A percentile compares a stretch with the other conserved stretches of the same genome.
phyloP scores from a whole-genome alignment of 2,797 vertebrate genomes.

The Acanthis flammea region DNA sequence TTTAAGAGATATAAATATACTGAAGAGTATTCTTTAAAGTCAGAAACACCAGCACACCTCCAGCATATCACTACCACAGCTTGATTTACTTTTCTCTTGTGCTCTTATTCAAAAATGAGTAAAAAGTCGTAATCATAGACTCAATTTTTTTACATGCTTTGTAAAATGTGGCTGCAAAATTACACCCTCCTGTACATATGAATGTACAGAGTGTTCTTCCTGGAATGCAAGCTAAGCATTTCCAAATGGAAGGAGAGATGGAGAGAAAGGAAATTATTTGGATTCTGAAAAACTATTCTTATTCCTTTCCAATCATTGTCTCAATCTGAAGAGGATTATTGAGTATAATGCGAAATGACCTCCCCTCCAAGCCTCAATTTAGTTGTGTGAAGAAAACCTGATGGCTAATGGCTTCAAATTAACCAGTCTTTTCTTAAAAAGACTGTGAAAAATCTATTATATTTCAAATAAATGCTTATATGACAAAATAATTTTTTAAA shows the following conservation, averaged over 20 bases:
- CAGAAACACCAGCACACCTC: neutral
- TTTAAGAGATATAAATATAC: neutral
- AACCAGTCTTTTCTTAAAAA: neutral
- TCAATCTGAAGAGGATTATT: neutral
- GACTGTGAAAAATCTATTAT: neutral
- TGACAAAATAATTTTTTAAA: neutral
- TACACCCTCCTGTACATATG: neutral
- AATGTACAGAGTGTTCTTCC: neutral
- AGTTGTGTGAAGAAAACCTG: neutral
- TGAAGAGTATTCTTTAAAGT: neutral
- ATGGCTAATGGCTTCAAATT: neutral
- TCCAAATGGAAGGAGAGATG: neutral
- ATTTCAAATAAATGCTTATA: neutral
- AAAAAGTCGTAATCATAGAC: fast-evolving
- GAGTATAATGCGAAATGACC: fast-evolving
- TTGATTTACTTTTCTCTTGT: neutral
- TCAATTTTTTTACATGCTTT: neutral
- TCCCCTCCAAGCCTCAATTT: neutral
- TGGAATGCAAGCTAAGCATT: neutral
- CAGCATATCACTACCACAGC: neutral
- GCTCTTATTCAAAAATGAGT: neutral
- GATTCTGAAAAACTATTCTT: neutral
- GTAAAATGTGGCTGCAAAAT: neutral
- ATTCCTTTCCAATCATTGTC: neutral
- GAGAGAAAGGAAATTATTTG: neutral